phyloP scores from a whole-genome alignment of 2,113 vertebrate species.

The Oreotrochilus melanogaster region DNA sequence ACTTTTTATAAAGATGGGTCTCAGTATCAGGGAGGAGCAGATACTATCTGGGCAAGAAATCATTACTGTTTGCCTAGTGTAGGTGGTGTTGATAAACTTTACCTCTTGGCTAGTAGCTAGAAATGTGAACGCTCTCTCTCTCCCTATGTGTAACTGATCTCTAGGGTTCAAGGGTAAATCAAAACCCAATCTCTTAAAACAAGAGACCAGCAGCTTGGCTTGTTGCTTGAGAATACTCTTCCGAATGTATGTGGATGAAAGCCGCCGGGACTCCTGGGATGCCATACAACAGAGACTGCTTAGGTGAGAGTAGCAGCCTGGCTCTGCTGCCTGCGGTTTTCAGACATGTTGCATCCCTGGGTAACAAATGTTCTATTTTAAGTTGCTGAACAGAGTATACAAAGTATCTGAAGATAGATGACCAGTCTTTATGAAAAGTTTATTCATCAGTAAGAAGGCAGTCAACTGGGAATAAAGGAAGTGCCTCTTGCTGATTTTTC shows the following conservation, averaged over 20 bases:
- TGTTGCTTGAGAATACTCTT: conserved; percentile 96
- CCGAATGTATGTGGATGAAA: conserved; percentile 91
- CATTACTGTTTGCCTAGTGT: neutral
- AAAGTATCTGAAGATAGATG: neutral
- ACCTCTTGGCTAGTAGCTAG: neutral
- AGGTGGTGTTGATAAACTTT: neutral
- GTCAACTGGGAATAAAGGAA: neutral
- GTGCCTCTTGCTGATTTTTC: neutral
- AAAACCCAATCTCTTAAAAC: conserved; percentile 97
- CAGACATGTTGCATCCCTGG: neutral
- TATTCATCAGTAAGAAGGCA: neutral
- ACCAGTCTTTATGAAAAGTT: neutral
- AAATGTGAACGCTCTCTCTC: neutral
- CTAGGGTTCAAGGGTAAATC: conserved; percentile 98
- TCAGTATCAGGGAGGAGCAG: neutral
- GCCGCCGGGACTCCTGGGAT: conserved; percentile 86
- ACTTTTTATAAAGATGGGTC: neutral
- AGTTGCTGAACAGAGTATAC: neutral
- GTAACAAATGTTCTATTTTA: neutral
- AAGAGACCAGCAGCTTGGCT: conserved; percentile 97
- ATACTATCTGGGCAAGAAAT: neutral
- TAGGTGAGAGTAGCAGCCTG: conserved; percentile 79
- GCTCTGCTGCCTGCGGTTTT: neutral
- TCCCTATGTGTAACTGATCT: neutral
- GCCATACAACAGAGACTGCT: conserved; percentile 90